Evolutionary conservation across 2,797 vertebrate genomes (phyloP).

Genomic region (Masticophis lateralis): DNA sequence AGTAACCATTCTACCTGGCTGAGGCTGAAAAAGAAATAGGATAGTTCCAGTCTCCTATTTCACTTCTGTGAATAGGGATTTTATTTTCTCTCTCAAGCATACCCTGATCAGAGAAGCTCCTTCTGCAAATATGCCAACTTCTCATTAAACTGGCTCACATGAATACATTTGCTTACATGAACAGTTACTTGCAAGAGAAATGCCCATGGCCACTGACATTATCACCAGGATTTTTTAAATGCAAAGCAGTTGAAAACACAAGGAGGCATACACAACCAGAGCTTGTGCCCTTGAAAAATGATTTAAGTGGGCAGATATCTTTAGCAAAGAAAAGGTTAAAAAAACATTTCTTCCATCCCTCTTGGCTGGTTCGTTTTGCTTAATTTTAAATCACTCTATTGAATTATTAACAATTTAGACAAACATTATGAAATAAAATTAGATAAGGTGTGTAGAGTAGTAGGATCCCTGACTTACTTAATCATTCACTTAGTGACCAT

Average conservation of each 20-base stretch:
- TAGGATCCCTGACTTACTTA: background rate
- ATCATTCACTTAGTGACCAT: background rate
- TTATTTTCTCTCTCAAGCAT: background rate
- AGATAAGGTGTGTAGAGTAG: background rate
- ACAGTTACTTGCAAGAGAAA: slow-evolving; percentile 3
- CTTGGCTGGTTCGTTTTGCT: background rate
- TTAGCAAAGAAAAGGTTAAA: background rate
- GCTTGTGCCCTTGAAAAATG: background rate
- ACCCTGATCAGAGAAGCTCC: background rate
- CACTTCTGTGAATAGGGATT: background rate
- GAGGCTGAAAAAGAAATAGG: background rate
- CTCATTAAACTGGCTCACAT: background rate
- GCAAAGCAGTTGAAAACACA: background rate
- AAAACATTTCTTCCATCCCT: background rate
- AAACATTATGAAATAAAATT: background rate
- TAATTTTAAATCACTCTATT: background rate
- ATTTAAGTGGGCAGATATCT: background rate
- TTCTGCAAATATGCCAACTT: background rate
- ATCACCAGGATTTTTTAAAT: background rate
- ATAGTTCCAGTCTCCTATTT: background rate
- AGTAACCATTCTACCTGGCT: background rate
- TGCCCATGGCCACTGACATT: background rate
- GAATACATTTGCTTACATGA: slow-evolving; percentile 4
- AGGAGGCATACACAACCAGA: background rate
- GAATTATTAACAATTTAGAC: background rate